These are phyloP conservation scores for Oreonectes daqikongensis DNA, from an alignment of 2,797 vertebrate genomes.

Conservation along the genomic window DNA sequence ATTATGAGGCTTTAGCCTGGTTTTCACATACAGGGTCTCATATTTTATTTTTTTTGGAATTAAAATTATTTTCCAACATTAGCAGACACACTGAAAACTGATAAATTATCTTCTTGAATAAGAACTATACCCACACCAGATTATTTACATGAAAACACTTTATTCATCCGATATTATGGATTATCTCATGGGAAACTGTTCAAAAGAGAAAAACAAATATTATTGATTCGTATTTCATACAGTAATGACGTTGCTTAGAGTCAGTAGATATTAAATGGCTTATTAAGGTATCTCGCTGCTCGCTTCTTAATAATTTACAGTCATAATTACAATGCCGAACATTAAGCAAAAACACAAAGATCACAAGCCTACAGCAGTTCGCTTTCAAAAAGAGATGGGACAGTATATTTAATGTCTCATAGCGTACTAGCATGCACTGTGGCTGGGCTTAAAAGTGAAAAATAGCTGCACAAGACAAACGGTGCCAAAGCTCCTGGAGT, in stretches of 20 bases:
- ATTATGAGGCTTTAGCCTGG: no score
- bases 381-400: conserved; percentile 63
- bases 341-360: conserved; percentile 74
- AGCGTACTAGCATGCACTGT: conserved; percentile 77
- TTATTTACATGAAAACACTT: conserved; percentile 78
- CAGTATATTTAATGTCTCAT: conserved; percentile 67
- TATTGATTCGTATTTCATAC: conserved; percentile 62
- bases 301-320: conserved; percentile 55
- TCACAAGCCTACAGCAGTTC: conserved; percentile 73
- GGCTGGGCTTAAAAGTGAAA: conserved; percentile 67
- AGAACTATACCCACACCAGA: conserved; percentile 7
- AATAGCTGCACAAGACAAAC: conserved; percentile 70
- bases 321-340: conserved; percentile 64
- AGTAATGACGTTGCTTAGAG: conserved; percentile 54
- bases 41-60: no score
- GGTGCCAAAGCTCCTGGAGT: conserved; percentile 65
- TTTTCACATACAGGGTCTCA: no score
- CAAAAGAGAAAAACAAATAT: conserved; percentile 68
- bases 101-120: background rate
- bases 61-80: background rate
- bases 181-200: conserved; percentile 65
- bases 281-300: conserved; percentile 56
- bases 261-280: conserved; percentile 65
- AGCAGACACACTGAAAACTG: background rate
- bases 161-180: conserved; percentile 69